These are phyloP conservation scores for Grapholita molesta DNA, from an alignment of 1,140 invertebrate genomes.

Conservation along the genomic window DNA sequence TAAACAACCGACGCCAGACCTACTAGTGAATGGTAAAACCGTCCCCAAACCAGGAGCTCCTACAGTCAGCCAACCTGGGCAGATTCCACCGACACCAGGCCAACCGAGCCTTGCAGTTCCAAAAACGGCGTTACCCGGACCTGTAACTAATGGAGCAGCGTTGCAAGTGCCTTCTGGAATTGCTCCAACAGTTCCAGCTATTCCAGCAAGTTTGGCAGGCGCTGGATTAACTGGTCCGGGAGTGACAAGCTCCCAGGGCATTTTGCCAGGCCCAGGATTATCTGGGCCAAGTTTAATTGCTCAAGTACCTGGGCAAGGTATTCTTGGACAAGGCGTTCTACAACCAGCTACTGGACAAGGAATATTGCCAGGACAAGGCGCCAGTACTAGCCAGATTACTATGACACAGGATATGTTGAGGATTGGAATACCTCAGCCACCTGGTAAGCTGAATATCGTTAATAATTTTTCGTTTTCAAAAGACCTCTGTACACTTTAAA, in stretches of 20 bases:
- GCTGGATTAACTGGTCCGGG: not conserved
- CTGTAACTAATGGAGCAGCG: not conserved
- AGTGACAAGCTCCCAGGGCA: not conserved
- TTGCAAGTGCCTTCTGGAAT: not conserved
- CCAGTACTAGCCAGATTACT: not conserved
- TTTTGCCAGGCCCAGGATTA: not conserved
- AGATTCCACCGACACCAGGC: not conserved
- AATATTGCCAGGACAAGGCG: not conserved
- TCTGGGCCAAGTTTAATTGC: not conserved
- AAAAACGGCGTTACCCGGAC: not conserved
- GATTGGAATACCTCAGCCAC: not conserved
- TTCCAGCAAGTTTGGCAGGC: not conserved
- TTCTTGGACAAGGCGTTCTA: not conserved
- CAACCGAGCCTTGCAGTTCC: not conserved
- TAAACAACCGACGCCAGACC: constrained; percentile 55
- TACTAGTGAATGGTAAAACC: constrained; percentile 53
- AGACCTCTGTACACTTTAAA: no score
- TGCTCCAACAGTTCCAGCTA: not conserved
- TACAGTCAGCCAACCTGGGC: not conserved
- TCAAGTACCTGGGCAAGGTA: not conserved
- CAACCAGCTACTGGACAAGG: not conserved
- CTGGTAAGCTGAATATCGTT: not conserved
- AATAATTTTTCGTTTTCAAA: no score
- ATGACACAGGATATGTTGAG: not conserved
- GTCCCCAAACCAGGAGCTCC: constrained; percentile 1